phyloP scores from a whole-genome alignment of 2,888 invertebrate genomes.

The Nematopogon swammerdamellus region DNA sequence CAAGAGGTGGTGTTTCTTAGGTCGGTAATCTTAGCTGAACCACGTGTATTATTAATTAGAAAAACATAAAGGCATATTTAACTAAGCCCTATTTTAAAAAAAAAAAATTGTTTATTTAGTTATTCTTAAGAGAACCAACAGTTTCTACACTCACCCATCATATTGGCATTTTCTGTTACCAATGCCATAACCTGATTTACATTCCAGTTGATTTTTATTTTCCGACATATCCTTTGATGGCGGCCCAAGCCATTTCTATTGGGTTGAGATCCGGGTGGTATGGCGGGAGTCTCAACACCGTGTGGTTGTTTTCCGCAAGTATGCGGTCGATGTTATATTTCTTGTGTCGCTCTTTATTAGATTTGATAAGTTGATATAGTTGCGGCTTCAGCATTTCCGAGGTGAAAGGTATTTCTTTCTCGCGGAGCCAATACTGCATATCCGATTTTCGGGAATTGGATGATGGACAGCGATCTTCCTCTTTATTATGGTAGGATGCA shows the following conservation, averaged over 20 bases:
- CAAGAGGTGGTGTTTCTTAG: too few relatives aligned
- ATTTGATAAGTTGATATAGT: slow-evolving; percentile 6
- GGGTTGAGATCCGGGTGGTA: slow-evolving; percentile 6
- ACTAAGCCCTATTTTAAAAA: too few relatives aligned
- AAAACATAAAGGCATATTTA: too few relatives aligned
- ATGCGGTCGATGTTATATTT: slow-evolving; percentile 3
- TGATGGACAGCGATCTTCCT: slow-evolving; percentile 1
- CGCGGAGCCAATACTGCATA: slow-evolving; percentile 3
- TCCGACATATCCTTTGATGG: slow-evolving; percentile 5
- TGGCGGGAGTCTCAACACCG: slow-evolving; percentile 1
- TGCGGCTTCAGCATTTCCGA: slow-evolving; percentile 5
- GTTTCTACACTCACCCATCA: too few relatives aligned
- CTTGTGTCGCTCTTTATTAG: slow-evolving; percentile 4
- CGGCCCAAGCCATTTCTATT: slow-evolving; percentile 5
- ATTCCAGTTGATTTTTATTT: slow-evolving; percentile 5
- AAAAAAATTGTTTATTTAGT: too few relatives aligned
- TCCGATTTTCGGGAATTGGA: slow-evolving; percentile 3
- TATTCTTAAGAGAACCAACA: too few relatives aligned
- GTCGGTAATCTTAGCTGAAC: too few relatives aligned
- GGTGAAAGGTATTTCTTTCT: slow-evolving; percentile 1
- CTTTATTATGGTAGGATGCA: slow-evolving; percentile 11
- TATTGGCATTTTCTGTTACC: slow-evolving; percentile 10
- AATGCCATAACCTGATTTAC: slow-evolving; percentile 4
- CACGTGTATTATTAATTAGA: too few relatives aligned
- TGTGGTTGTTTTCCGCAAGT: slow-evolving; percentile 2